These are phyloP conservation scores for Drosophila longiperda DNA, from an alignment of 2,888 invertebrate species.

Conservation along the genomic window DNA sequence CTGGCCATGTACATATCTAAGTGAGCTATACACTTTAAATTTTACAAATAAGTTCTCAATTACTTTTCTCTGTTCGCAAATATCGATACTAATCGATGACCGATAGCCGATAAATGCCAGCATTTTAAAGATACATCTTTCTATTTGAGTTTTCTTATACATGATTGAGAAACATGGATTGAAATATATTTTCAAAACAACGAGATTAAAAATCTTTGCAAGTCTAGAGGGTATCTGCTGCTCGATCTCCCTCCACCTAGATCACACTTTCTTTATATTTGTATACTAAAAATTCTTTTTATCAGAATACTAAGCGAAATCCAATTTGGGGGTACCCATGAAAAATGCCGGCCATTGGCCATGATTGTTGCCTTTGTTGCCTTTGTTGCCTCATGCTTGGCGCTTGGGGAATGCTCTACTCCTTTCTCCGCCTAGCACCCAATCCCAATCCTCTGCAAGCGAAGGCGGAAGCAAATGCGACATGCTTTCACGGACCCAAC, in stretches of 20 bases:
- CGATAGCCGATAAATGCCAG: not conserved
- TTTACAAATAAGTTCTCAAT: not conserved
- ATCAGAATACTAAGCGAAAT: constrained; percentile 9
- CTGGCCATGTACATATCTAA: not conserved
- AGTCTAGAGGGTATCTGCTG: not conserved
- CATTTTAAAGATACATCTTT: not conserved
- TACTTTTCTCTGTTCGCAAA: not conserved
- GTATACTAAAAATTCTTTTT: not conserved
- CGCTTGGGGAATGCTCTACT: constrained; percentile 7
- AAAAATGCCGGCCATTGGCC: constrained; percentile 22
- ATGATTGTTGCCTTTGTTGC: constrained; percentile 25
- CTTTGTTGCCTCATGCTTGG: constrained; percentile 21
- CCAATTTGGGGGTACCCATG: not conserved
- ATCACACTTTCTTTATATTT: not conserved
- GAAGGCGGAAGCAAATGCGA: constrained; percentile 14
- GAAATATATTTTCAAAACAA: not conserved
- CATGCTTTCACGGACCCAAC: constrained; percentile 53
- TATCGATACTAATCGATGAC: not conserved
- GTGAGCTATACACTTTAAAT: not conserved
- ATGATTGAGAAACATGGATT: not conserved
- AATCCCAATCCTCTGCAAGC: constrained; percentile 5
- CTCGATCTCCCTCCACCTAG: not conserved
- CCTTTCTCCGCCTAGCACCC: constrained; percentile 1
- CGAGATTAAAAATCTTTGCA: not conserved
- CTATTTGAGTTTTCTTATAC: not conserved